Conservation (phyloP, 2,113 vertebrate genomes). For the Apodemus speciosus region DNA sequence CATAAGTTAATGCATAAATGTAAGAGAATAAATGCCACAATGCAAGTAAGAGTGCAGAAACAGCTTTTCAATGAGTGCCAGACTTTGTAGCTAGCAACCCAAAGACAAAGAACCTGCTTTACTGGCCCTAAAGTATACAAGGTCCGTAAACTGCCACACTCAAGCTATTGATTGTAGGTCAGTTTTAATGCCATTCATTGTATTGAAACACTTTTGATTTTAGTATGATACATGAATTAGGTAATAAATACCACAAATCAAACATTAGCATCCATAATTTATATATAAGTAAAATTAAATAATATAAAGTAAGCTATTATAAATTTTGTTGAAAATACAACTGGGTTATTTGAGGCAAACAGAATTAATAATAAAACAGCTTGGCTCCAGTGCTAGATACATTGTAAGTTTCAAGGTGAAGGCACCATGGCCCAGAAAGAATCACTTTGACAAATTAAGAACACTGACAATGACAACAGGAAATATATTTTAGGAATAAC, state of each 20-base stretch:
- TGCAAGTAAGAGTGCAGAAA: background rate
- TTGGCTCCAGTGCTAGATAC: constrained; percentile 25
- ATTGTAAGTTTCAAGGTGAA: constrained; percentile 48
- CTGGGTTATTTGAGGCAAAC: background rate
- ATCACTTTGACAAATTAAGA: constrained; percentile 62
- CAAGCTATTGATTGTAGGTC: background rate
- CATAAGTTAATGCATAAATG: background rate
- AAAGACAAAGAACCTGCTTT: background rate
- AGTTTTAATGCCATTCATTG: background rate
- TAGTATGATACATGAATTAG: background rate
- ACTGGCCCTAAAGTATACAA: background rate
- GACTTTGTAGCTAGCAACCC: background rate
- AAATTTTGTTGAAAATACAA: background rate
- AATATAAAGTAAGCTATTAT: background rate
- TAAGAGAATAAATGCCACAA: background rate
- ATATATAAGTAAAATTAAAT: constrained; percentile 20
- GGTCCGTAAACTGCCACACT: background rate
- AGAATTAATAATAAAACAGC: background rate
- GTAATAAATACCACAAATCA: background rate
- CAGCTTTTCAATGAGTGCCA: background rate
- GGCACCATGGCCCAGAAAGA: constrained; percentile 43
- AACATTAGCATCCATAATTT: background rate
- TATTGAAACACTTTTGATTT: background rate
- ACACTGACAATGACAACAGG: constrained; percentile 49
- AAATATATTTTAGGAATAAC: constrained; percentile 69